Conservation (phyloP, 2,888 invertebrate species). For the Leptopilina myrica region DNA sequence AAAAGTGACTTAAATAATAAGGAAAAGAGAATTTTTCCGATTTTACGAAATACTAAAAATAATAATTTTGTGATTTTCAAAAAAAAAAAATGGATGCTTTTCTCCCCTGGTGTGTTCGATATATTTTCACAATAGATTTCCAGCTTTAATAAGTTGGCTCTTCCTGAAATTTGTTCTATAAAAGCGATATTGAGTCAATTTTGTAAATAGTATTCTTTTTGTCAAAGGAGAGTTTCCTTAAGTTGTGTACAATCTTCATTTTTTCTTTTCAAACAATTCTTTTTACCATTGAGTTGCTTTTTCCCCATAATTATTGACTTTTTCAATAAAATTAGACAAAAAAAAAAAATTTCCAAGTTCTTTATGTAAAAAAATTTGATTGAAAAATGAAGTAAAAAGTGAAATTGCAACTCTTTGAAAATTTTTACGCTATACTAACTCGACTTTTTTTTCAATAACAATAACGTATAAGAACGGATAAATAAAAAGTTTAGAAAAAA, state of each 20-base stretch:
- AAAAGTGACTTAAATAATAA: background rate
- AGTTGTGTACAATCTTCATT: conserved; percentile 40
- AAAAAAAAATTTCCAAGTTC: background rate
- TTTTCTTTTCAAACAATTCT: background rate
- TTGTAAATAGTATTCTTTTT: conserved; percentile 45
- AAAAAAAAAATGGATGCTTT: background rate
- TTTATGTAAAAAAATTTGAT: too few relatives aligned
- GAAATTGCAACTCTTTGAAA: background rate
- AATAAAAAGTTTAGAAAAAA: background rate
- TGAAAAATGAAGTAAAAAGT: background rate
- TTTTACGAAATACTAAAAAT: background rate
- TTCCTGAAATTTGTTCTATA: conserved; percentile 39
- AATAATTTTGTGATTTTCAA: background rate
- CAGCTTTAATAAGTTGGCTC: conserved; percentile 36
- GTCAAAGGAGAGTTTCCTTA: conserved; percentile 52
- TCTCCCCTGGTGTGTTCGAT: background rate
- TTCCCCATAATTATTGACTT: background rate
- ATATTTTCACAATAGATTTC: background rate
- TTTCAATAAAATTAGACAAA: background rate
- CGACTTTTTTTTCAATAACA: too few relatives aligned
- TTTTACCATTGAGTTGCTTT: background rate
- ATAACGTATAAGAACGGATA: too few relatives aligned
- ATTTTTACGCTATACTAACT: conserved; percentile 5
- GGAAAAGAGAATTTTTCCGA: background rate
- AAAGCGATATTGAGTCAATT: conserved; percentile 45